phyloP scores from a whole-genome alignment of 1,140 invertebrate species.

The Nephotettix cincticeps region DNA sequence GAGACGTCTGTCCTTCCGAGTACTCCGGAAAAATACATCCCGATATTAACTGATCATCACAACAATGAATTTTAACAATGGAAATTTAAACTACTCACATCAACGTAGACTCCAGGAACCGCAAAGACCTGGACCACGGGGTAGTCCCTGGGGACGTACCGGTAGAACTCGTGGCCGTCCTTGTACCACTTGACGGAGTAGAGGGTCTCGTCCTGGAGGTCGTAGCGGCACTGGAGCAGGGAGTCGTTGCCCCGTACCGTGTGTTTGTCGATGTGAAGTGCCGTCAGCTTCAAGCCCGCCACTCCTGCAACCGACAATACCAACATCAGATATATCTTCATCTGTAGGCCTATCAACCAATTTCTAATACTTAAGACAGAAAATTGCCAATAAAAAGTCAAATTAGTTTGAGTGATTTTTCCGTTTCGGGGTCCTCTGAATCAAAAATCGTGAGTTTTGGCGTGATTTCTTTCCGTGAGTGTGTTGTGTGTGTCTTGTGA shows the following conservation, averaged over 20 bases:
- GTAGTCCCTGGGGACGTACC: constrained; percentile 71
- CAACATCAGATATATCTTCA: not conserved
- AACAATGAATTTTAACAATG: no score
- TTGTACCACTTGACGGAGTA: constrained; percentile 90
- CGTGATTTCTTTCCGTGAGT: no score
- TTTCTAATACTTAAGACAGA: no score
- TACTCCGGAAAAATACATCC: no score
- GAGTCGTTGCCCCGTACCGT: constrained; percentile 57
- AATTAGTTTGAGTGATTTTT: no score
- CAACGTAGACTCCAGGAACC: constrained; percentile 74
- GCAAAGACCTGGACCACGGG: constrained; percentile 75
- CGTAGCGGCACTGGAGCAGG: constrained; percentile 67
- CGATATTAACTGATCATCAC: no score
- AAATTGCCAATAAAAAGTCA: no score
- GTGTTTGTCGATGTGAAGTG: constrained; percentile 66
- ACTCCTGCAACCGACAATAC: constrained; percentile 33
- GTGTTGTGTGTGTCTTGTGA: no score
- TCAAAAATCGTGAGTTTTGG: no score
- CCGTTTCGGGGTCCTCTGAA: no score
- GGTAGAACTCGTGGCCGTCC: constrained; percentile 83
- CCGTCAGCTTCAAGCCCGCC: constrained; percentile 42
- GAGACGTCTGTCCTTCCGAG: no score
- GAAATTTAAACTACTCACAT: constrained; percentile 73
- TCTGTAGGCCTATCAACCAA: no score
- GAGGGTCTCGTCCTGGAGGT: constrained; percentile 72